A percentile compares a stretch with the other conserved stretches of the same genome.
Conservation (phyloP, 2,888 invertebrate genomes). For the Apamea monoglypha region DNA sequence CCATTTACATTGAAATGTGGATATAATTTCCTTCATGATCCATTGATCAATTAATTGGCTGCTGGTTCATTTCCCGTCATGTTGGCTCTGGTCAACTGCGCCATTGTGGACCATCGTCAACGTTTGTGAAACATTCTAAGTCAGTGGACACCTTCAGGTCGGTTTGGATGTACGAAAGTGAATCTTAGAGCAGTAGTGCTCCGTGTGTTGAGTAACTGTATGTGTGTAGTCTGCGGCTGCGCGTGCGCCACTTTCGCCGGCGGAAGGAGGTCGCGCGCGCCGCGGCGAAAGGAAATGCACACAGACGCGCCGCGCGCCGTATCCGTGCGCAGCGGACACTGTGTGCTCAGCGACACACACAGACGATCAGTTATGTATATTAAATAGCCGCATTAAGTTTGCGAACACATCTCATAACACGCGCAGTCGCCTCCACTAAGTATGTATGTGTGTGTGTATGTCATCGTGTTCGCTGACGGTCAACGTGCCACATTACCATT, state of each 20-base stretch:
- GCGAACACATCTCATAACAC: constrained; percentile 53
- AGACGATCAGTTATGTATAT: constrained; percentile 46
- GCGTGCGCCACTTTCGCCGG: constrained; percentile 72
- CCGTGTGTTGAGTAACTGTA: constrained; percentile 48
- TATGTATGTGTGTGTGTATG: not conserved
- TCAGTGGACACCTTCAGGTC: not conserved
- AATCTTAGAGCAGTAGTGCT: constrained; percentile 7
- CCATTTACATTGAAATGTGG: constrained; percentile 31
- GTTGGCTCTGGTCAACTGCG: not conserved
- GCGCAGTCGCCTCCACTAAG: constrained; percentile 19
- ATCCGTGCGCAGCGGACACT: constrained; percentile 16
- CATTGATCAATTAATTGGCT: constrained; percentile 1
- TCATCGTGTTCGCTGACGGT: constrained; percentile 14
- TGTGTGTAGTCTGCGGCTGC: constrained; percentile 47
- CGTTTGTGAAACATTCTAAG: not conserved
- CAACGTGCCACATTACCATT: constrained; percentile 17
- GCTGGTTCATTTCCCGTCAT: not conserved
- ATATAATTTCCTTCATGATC: constrained; percentile 24
- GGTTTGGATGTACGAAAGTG: not conserved
- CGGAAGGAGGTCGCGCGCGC: constrained; percentile 74
- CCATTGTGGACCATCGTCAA: not conserved
- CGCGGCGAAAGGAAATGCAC: constrained; percentile 75
- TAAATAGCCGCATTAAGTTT: constrained; percentile 49
- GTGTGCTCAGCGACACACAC: constrained; percentile 19
- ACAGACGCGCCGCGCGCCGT: constrained; percentile 48